A percentile compares a stretch with the other conserved stretches of the same genome.
Evolutionary conservation across 2,888 invertebrate genomes (phyloP).

Genomic region (Pandemis heparana): DNA sequence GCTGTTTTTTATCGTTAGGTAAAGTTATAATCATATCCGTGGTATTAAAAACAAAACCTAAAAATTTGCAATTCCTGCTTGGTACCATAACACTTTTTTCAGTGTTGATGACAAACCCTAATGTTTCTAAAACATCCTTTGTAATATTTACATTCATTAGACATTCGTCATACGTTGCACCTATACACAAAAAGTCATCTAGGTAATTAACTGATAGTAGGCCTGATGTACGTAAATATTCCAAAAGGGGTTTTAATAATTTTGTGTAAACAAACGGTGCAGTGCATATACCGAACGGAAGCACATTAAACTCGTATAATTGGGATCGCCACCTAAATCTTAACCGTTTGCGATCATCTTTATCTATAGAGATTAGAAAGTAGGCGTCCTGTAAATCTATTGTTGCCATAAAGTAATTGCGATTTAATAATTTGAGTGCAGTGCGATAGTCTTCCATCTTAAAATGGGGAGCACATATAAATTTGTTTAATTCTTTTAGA

Average conservation of each 20-base stretch:
- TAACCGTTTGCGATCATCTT: no score
- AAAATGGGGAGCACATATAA: conserved; percentile 24
- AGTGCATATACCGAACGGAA: no score
- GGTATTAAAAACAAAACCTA: background rate
- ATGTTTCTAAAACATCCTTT: background rate
- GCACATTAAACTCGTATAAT: no score
- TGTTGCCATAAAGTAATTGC: conserved; percentile 25
- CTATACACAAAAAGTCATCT: no score
- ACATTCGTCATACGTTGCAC: background rate
- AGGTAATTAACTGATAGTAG: no score
- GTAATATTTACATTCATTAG: background rate
- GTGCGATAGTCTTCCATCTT: conserved; percentile 38
- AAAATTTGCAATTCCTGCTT: background rate
- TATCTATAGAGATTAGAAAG: no score
- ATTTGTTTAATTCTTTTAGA: conserved; percentile 35
- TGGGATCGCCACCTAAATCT: no score
- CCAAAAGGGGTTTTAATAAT: no score
- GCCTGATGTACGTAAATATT: no score
- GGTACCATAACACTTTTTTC: background rate
- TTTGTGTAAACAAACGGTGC: no score
- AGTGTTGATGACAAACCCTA: background rate
- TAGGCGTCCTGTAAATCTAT: conserved; percentile 20
- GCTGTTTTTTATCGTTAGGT: no score
- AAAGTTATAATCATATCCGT: conserved; percentile 15
- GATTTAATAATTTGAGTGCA: conserved; percentile 21